These are phyloP conservation scores for Solenopsis fugax DNA, from an alignment of 1,140 invertebrate genomes.

Conservation along the genomic window DNA sequence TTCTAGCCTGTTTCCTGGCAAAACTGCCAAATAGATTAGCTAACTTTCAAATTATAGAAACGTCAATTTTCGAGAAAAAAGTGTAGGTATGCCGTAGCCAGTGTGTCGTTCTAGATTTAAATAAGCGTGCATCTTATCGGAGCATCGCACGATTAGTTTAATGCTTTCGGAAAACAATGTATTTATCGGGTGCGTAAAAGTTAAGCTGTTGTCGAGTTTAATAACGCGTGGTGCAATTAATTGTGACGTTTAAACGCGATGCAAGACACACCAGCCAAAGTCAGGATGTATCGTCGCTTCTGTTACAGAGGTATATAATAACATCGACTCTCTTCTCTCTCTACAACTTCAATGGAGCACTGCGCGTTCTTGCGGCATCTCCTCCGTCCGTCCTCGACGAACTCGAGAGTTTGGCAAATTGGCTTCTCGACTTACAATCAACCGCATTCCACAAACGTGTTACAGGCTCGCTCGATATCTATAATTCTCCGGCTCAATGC, in stretches of 20 bases:
- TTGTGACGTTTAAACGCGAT: constrained; percentile 50
- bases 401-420: constrained; percentile 76
- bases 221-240: constrained; percentile 68
- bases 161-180: background rate
- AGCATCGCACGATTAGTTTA: background rate
- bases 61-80: too few relatives aligned
- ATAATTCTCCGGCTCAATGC: constrained; percentile 60
- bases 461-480: constrained; percentile 61
- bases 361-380: constrained; percentile 69
- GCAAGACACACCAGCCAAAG: constrained; percentile 59
- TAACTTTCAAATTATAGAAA: too few relatives aligned
- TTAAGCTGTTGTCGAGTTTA: constrained; percentile 43
- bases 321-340: constrained; percentile 55
- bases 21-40: too few relatives aligned
- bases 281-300: constrained; percentile 41
- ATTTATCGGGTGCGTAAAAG: constrained; percentile 24
- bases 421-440: constrained; percentile 76
- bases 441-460: constrained; percentile 75
- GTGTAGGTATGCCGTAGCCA: too few relatives aligned
- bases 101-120: too few relatives aligned
- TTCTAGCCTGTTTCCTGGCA: too few relatives aligned
- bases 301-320: constrained; percentile 63
- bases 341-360: constrained; percentile 72
- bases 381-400: constrained; percentile 47
- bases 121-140: background rate